phyloP scores from a whole-genome alignment of 2,888 invertebrate genomes.

The Galerucella calmariensis region DNA sequence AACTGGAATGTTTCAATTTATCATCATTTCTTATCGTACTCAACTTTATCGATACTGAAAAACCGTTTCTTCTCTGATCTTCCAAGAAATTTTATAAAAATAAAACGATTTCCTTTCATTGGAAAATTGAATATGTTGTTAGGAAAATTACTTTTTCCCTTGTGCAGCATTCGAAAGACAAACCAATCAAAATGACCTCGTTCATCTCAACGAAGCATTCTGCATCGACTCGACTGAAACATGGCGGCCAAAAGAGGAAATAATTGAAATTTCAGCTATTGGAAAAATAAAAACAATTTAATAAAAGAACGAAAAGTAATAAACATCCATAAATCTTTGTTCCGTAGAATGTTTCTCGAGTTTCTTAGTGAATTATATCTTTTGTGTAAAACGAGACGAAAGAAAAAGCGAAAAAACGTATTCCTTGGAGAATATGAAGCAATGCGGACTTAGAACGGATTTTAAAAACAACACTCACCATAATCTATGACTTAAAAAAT shows the following conservation, averaged over 20 bases:
- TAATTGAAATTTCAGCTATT: constrained; percentile 39
- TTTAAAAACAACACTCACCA: constrained; percentile 18
- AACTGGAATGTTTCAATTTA: no score
- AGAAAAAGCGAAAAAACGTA: constrained; percentile 26
- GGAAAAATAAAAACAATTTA: constrained; percentile 37
- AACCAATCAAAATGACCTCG: constrained; percentile 55
- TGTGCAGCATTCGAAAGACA: constrained; percentile 20
- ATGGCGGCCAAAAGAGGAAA: constrained; percentile 38
- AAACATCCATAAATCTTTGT: constrained; percentile 40
- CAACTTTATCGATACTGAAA: no score
- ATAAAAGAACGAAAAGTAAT: constrained; percentile 35
- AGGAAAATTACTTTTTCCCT: background rate
- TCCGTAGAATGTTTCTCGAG: constrained; percentile 33
- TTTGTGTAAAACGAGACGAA: constrained; percentile 26
- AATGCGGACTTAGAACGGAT: constrained; percentile 28
- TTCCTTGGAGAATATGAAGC: constrained; percentile 20
- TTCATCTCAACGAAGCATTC: constrained; percentile 56
- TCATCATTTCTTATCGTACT: no score
- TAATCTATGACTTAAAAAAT: background rate
- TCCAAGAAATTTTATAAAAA: no score
- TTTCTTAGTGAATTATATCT: constrained; percentile 38
- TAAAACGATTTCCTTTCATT: no score
- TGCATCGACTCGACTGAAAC: constrained; percentile 51
- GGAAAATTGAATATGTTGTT: no score
- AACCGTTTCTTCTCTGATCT: no score